These are phyloP conservation scores for Allobates femoralis DNA, from an alignment of 2,797 vertebrate species.

Conservation along the genomic window DNA sequence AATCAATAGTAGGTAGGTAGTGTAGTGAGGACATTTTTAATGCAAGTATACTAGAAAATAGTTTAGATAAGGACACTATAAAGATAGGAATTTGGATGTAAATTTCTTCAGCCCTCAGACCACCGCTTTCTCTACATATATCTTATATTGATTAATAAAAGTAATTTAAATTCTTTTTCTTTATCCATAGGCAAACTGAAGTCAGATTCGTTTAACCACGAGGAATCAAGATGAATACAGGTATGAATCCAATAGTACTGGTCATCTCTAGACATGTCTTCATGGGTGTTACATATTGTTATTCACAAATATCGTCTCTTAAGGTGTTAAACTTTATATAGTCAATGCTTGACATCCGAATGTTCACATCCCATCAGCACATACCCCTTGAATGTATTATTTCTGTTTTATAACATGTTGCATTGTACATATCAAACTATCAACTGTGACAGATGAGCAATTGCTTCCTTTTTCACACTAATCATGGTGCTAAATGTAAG, in stretches of 20 bases:
- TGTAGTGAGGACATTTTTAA: no score
- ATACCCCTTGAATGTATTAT: background rate
- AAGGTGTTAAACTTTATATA: background rate
- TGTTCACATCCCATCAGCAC: background rate
- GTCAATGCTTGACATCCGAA: background rate
- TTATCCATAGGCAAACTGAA: constrained; percentile 80
- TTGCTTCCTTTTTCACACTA: no score
- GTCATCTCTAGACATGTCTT: background rate
- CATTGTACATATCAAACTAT: background rate
- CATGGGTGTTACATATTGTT: background rate
- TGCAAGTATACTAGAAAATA: no score
- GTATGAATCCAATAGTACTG: constrained; percentile 73
- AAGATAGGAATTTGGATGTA: no score
- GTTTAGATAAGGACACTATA: no score
- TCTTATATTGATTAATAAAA: background rate
- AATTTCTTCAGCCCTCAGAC: no score
- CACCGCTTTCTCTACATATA: background rate
- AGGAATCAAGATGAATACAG: constrained; percentile 94
- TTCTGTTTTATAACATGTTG: background rate
- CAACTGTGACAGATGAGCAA: no score
- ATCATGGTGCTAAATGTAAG: no score
- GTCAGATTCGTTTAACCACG: constrained; percentile 76
- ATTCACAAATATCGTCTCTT: background rate
- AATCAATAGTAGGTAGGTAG: no score
- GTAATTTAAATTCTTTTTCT: constrained; percentile 53